Evolutionary conservation across 2,797 vertebrate species (phyloP), one percentile per base, ranked within the genome.

Genomic region (Onychomys arenicola): DNA sequence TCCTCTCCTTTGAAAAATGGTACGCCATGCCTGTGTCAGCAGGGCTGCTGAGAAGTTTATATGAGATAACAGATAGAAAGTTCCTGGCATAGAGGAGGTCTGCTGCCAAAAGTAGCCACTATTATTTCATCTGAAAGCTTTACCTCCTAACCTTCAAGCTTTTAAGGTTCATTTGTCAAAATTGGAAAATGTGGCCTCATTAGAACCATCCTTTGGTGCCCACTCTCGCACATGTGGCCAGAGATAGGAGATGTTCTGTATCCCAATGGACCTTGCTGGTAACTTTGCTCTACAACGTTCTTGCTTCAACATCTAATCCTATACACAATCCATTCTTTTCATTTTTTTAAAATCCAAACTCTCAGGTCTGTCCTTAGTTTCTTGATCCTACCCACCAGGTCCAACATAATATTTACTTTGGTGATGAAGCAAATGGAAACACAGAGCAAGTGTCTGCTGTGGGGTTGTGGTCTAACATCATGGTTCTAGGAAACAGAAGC

Each of bases 131-230:
- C 81, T 86, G 69, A 97, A 90, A 94, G 63, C 61, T n/a, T 85
- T 90, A 77, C 81, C 84, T 93, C 61, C 78, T 78, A 82, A 88
- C 40, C 69, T 40, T 95, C 37, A 67, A 61, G 52, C 63, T 91
- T 95, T 96, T 94, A 94, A 96, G 57, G 29, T 71, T 95, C 90
- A 65, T 93, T 93, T 88, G 8, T 95, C 77, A 80, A 95, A 97
- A 95, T 7, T 95, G 32, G 55, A 96, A 95, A 97, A 97, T 76
- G 37, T 86, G 81, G 29, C 93, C 87, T 89, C 84, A 90, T 89
- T 90, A 94, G 32, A 96, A 57, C 52, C 71, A 78, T 78, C 52
- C 84, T 61, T 59, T 93, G n/a, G 32, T 87, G 73, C 40, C 49
- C 13, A 76, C 63, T 93, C 69, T 57, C 43, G 93, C n/a, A 93